phyloP scores from a whole-genome alignment of 2,888 invertebrate species.

The Schrankia costaestrigalis region DNA sequence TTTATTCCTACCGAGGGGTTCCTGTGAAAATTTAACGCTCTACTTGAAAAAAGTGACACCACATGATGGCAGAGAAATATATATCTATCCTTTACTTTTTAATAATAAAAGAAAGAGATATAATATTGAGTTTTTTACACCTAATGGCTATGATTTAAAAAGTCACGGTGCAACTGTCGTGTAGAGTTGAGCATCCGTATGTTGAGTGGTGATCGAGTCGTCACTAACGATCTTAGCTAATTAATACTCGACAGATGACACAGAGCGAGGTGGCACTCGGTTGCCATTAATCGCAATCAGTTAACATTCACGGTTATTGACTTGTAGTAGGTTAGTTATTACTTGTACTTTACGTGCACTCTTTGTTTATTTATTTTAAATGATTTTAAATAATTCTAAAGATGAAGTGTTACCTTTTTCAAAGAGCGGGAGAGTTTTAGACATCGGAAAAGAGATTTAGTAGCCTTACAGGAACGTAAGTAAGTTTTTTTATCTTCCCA shows the following conservation, averaged over 20 bases:
- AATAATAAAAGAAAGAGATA: constrained; percentile 39
- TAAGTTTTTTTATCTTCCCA: no score
- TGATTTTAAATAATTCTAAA: no score
- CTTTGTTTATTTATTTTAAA: no score
- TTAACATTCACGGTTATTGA: constrained; percentile 13
- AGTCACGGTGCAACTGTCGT: constrained; percentile 67
- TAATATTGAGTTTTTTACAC: constrained; percentile 41
- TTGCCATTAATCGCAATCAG: constrained; percentile 13
- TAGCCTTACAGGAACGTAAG: no score
- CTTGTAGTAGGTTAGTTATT: no score
- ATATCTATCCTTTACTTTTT: constrained; percentile 48
- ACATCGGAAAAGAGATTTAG: no score
- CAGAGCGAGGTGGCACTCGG: constrained; percentile 12
- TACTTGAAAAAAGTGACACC: constrained; percentile 67
- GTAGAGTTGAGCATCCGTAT: constrained; percentile 51
- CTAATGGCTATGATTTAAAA: constrained; percentile 55
- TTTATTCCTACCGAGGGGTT: constrained; percentile 70
- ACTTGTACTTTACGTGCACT: no score
- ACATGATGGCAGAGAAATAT: constrained; percentile 53
- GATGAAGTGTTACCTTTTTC: no score
- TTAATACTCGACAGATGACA: constrained; percentile 44
- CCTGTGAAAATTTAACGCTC: constrained; percentile 72
- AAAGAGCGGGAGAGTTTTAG: no score
- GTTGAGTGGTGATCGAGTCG: constrained; percentile 29
- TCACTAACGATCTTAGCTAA: constrained; percentile 43